phyloP scores from a whole-genome alignment of 2,888 invertebrate species.

The Petrophora chlorosata region DNA sequence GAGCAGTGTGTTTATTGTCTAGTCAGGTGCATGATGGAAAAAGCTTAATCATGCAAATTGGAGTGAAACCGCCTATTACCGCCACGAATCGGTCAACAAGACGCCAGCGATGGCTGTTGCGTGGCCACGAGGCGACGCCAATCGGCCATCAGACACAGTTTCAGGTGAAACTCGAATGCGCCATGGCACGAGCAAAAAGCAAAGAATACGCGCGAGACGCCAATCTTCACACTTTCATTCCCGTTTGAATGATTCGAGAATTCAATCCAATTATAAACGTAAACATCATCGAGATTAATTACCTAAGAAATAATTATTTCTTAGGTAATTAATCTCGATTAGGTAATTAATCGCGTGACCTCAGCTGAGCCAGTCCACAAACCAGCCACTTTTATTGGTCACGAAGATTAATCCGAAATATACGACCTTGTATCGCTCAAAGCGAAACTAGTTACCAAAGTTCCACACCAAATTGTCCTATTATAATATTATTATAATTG shows the following conservation, averaged over 20 bases:
- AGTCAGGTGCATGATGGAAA: slow-evolving; percentile 7
- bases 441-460: slow-evolving; percentile 49
- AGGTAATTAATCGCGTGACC: no score
- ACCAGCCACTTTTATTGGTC: slow-evolving; percentile 41
- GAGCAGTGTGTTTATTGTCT: not conserved
- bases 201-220: slow-evolving; percentile 26
- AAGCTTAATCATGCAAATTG: slow-evolving; percentile 45
- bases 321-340: slow-evolving; percentile 10
- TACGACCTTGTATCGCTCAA: slow-evolving; percentile 47
- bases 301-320: slow-evolving; percentile 22
- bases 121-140: slow-evolving; percentile 42
- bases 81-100: slow-evolving; percentile 45
- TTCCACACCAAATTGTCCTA: no score
- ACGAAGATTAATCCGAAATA: slow-evolving; percentile 46
- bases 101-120: slow-evolving; percentile 36
- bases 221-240: slow-evolving; percentile 50
- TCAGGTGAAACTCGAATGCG: slow-evolving; percentile 55
- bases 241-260: slow-evolving; percentile 29
- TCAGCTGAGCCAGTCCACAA: slow-evolving; percentile 41
- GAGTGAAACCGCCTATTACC: slow-evolving; percentile 57
- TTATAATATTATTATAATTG: no score
- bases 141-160: slow-evolving; percentile 51
- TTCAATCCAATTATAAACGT: slow-evolving; percentile 20
- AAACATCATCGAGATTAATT: slow-evolving; percentile 27
- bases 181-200: slow-evolving; percentile 42